These are phyloP conservation scores for Procambarus clarkii DNA, from an alignment of 1,140 invertebrate genomes.

Conservation along the genomic window DNA sequence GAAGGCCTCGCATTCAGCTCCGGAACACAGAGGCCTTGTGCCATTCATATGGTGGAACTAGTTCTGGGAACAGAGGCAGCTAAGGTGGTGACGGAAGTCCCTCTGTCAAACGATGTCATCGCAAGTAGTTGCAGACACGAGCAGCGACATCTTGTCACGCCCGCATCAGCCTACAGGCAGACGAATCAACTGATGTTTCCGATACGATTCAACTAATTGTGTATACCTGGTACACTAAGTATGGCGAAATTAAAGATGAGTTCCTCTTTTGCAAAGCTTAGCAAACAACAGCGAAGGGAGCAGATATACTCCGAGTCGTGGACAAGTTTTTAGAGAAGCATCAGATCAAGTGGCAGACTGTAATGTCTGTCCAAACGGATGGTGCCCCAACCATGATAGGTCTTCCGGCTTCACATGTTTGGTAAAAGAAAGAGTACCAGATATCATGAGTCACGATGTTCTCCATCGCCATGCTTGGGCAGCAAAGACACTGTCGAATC, in stretches of 20 bases:
- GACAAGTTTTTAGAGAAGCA: slow-evolving; percentile 5
- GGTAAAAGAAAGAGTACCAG: slow-evolving; percentile 11
- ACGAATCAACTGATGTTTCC: background rate
- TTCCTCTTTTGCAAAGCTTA: background rate
- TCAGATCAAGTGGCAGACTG: slow-evolving; percentile 24
- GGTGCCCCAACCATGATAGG: slow-evolving; percentile 18
- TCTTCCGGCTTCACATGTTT: background rate
- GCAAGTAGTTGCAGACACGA: background rate
- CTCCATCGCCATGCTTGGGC: background rate
- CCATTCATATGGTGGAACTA: background rate
- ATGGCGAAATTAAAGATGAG: slow-evolving; percentile 3
- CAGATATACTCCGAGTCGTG: slow-evolving; percentile 6
- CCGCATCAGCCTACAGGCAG: background rate
- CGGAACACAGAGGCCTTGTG: background rate
- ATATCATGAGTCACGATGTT: slow-evolving; percentile 1
- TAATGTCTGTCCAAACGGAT: slow-evolving; percentile 1
- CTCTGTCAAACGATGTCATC: background rate
- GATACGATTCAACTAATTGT: background rate
- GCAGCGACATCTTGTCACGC: background rate
- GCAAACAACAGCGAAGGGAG: slow-evolving; percentile 7
- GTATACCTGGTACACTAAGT: background rate
- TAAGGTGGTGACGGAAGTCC: background rate
- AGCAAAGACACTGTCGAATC: background rate
- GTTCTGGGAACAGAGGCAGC: background rate
- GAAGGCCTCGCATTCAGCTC: background rate